Conservation (phyloP, 1,140 invertebrate genomes). For the Nylanderia fulva region DNA sequence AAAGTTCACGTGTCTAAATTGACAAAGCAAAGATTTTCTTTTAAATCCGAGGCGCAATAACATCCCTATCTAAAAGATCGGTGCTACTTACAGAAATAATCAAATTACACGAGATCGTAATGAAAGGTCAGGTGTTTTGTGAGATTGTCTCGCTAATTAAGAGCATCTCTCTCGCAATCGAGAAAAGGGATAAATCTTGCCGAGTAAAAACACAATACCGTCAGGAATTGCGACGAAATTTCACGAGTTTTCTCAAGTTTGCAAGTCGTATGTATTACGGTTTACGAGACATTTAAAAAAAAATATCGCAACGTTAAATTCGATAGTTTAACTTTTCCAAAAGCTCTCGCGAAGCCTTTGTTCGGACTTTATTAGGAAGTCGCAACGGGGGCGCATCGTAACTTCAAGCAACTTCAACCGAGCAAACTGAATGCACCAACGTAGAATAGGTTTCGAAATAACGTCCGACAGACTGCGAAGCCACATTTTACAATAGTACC, state of each 20-base stretch:
- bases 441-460: not conserved
- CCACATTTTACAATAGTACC: not conserved
- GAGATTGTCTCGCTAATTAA: not conserved
- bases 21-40: not conserved
- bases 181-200: not conserved
- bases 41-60: not conserved
- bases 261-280: not conserved
- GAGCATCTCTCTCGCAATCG: too few relatives aligned
- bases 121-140: not conserved
- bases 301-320: not conserved
- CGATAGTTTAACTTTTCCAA: not conserved
- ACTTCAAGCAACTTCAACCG: not conserved
- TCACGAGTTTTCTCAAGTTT: not conserved
- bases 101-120: constrained; percentile 5
- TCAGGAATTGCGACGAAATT: too few relatives aligned
- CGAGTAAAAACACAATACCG: not conserved
- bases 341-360: not conserved
- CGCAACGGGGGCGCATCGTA: not conserved
- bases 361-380: not conserved
- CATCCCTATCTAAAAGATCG: not conserved
- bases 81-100: not conserved
- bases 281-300: not conserved
- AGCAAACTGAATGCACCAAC: not conserved
- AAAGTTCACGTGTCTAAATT: not conserved
- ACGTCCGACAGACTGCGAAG: not conserved